phyloP scores from a whole-genome alignment of 2,797 vertebrate species.

The Characodon lateralis region DNA sequence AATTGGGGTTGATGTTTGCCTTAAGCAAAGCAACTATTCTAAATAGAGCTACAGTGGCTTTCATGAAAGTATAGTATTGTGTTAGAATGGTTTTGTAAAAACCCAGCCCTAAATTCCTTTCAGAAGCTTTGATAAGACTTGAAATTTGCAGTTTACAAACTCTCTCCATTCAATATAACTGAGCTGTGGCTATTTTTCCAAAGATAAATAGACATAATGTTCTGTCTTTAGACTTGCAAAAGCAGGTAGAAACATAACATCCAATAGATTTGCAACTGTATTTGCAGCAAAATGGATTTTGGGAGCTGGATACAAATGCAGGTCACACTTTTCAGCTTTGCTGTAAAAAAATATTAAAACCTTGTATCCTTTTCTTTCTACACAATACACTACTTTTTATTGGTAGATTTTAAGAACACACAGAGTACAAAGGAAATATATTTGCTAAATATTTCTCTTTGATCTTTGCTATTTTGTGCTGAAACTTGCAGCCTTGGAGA shows the following conservation, averaged over 20 bases:
- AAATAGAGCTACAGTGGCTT: neutral
- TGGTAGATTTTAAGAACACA: neutral
- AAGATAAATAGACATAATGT: neutral
- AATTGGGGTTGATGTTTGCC: neutral
- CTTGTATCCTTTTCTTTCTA: neutral
- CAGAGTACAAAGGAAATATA: neutral
- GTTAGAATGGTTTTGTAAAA: neutral
- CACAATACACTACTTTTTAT: neutral
- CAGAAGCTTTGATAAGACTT: neutral
- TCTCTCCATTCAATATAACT: no score
- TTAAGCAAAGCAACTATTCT: neutral
- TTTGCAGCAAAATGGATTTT: neutral
- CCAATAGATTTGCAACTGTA: neutral
- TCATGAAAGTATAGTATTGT: neutral
- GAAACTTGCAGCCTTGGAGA: slow-evolving; percentile 45
- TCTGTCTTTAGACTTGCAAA: neutral
- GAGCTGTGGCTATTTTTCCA: neutral
- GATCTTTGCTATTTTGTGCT: slow-evolving; percentile 43
- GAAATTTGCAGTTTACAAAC: neutral
- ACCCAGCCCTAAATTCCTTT: neutral
- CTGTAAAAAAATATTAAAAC: neutral
- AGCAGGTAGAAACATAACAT: neutral
- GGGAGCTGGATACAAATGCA: neutral
- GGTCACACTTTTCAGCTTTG: neutral
- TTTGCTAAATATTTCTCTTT: slow-evolving; percentile 10